Evolutionary conservation across 2,888 invertebrate species (phyloP).

Genomic region (Pocota personata): DNA sequence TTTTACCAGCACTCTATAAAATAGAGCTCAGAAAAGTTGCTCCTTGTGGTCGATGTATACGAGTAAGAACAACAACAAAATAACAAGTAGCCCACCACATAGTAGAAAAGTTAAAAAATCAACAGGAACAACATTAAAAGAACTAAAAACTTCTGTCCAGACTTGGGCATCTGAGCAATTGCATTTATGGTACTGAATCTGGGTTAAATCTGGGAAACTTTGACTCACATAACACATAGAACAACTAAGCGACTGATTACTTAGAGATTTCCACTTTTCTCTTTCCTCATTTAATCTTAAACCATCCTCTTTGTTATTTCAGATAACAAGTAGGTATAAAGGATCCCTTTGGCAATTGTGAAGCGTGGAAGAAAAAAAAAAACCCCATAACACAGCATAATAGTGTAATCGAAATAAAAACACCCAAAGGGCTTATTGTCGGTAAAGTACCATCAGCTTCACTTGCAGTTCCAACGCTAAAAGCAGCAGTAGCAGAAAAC

Average conservation of each 20-base stretch:
- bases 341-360: slow-evolving; percentile 4
- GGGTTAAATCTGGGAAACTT: slow-evolving; percentile 15
- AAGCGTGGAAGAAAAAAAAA: background rate
- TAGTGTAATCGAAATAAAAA: slow-evolving; percentile 71
- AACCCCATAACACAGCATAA: slow-evolving; percentile 35
- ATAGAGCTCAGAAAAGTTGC: slow-evolving; percentile 56
- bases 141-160: slow-evolving; percentile 39
- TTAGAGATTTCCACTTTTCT: slow-evolving; percentile 5
- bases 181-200: slow-evolving; percentile 4
- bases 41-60: slow-evolving; percentile 50
- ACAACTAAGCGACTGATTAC: slow-evolving; percentile 14
- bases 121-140: slow-evolving; percentile 20
- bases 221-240: background rate
- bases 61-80: slow-evolving; percentile 30
- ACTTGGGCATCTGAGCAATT: slow-evolving; percentile 41
- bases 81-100: slow-evolving; percentile 29
- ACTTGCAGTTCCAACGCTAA: slow-evolving; percentile 57
- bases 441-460: slow-evolving; percentile 67
- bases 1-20: slow-evolving; percentile 71
- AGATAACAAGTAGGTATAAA: slow-evolving; percentile 23
- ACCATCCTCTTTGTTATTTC: slow-evolving; percentile 40
- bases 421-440: slow-evolving; percentile 69
- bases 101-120: background rate
- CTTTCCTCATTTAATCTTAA: background rate
- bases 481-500: slow-evolving; percentile 40